phyloP scores from a whole-genome alignment of 64 coral and sea anemone genomes.

The Montipora sp. region DNA sequence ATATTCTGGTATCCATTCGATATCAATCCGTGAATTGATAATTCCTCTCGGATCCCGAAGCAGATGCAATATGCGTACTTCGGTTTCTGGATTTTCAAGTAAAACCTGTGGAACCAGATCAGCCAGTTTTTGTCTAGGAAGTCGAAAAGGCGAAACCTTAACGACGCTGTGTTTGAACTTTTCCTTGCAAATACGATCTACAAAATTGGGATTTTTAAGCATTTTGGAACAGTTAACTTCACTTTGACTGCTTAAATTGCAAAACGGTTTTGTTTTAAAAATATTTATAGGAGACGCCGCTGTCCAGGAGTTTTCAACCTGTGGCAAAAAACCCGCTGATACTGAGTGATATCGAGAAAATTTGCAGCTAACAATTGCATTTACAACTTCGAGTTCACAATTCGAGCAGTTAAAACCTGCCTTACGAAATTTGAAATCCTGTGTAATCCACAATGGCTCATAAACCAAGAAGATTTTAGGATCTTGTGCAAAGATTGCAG shows the following conservation, averaged over 20 bases:
- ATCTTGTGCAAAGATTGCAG: constrained; percentile 54
- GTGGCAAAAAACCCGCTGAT: constrained; percentile 6
- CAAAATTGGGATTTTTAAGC: background rate
- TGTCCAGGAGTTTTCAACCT: constrained; percentile 4
- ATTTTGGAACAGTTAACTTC: background rate
- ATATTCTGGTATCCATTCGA: constrained; percentile 34
- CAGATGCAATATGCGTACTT: constrained; percentile 15
- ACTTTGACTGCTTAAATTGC: background rate
- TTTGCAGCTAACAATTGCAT: constrained; percentile 37
- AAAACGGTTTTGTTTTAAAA: constrained; percentile 42
- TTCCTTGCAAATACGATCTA: constrained; percentile 31
- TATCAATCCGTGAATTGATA: constrained; percentile 55
- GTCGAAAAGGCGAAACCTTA: constrained; percentile 20
- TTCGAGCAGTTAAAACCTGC: background rate
- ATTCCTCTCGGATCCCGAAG: constrained; percentile 53
- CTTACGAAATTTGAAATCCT: background rate
- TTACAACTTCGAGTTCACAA: constrained; percentile 27
- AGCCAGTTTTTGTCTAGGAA: constrained; percentile 37
- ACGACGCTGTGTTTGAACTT: constrained; percentile 59
- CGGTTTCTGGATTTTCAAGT: constrained; percentile 37
- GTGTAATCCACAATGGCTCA: constrained; percentile 62
- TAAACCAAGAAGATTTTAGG: constrained; percentile 61
- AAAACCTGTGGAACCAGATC: constrained; percentile 25
- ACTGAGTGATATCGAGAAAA: background rate
- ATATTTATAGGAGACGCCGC: background rate